Evolutionary conservation across 92 coral and sea anemone genomes (phyloP), one percentile per base, ranked within the genome.

Genomic region (Epizoanthus illoricatus): DNA sequence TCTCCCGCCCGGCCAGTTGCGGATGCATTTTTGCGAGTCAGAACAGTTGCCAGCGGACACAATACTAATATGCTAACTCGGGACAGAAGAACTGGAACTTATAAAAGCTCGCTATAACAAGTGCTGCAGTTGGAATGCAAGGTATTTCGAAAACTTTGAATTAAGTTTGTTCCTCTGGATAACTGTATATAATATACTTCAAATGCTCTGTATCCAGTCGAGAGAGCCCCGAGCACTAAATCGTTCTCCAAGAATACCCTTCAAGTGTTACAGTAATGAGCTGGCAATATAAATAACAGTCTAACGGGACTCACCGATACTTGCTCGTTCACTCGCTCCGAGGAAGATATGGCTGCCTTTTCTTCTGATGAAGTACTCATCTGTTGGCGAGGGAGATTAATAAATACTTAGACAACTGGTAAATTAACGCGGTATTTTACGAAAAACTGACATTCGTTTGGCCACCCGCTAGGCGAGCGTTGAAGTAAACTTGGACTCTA

Each of bases 281-380:
- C 39, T 64, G 9, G 76, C 67, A 86, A 52, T 68, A 62, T 57
- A 69, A n/a, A 63, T 76, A 58, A 58, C 49, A 86, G 21, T 28
- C 28, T 33, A 18, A 13, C 60, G 2, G 63, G 54, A 89, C 92
- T 91, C 43, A 93, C 97, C 97, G 94, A 86, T 62, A 88, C 88
- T 74, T 90, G 94, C 81, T 93, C 97, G 61, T 89, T 94, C n/a
- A 90, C 85, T 86, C 90, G 89, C 54, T 90, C 86, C 58, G 92
- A 85, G 24, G 93, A 89, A 84, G 89, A 91, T 86, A 92, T 88
- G 59, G 89, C 84, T n/a, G 92, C 89, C 80, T 91, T 84, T 69
- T 93, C 94, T 81, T 93, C 97, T 84, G 86, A 87, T 57, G 97
- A 87, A 69, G 97, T 91, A 85, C 92, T 93, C 97, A 93, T 93